These are phyloP conservation scores for Aculops lycopersici DNA, from an alignment of 1,140 invertebrate genomes.

Conservation along the genomic window DNA sequence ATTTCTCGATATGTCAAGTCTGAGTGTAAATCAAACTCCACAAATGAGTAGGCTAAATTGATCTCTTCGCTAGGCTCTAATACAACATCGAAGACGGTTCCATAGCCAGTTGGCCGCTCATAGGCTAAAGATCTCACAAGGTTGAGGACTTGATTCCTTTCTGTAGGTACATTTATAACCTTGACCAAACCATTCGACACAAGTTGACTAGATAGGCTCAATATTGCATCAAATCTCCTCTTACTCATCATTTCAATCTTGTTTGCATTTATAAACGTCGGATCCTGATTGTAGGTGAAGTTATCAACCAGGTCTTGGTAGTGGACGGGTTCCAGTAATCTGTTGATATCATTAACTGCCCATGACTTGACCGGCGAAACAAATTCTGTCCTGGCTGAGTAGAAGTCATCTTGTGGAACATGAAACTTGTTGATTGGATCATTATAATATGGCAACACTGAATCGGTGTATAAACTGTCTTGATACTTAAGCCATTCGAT, in stretches of 20 bases:
- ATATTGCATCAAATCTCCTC: too few relatives aligned
- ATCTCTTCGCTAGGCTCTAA: background rate
- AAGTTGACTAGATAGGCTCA: background rate
- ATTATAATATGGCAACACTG: background rate
- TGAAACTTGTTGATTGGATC: background rate
- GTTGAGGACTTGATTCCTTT: background rate
- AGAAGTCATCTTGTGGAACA: background rate
- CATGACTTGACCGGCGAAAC: background rate
- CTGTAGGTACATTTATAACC: background rate
- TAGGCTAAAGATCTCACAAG: constrained; percentile 1
- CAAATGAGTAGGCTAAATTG: background rate
- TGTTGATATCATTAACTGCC: background rate
- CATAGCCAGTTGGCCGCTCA: constrained; percentile 1
- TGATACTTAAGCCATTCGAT: background rate
- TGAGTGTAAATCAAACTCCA: background rate
- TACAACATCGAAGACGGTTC: constrained; percentile 1
- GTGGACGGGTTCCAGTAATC: background rate
- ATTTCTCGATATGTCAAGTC: constrained; percentile 3
- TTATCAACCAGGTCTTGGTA: background rate
- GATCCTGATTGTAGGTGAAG: too few relatives aligned
- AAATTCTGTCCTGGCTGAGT: background rate
- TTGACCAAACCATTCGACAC: background rate
- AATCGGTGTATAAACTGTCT: background rate
- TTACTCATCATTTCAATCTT: too few relatives aligned
- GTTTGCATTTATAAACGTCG: background rate